Conservation (phyloP, 2,113 vertebrate species). For the Casuarius casuarius region DNA sequence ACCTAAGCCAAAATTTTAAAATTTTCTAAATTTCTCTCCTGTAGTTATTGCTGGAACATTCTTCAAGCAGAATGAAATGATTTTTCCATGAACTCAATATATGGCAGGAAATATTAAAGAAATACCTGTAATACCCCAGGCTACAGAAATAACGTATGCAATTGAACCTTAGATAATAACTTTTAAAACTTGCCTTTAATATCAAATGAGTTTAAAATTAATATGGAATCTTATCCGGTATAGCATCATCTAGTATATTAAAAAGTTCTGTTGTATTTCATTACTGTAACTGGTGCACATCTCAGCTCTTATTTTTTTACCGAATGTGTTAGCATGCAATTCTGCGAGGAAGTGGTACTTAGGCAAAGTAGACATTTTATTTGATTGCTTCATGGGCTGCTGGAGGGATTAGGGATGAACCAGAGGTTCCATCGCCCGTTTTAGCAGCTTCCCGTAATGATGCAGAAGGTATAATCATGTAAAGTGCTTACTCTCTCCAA, state of each 20-base stretch:
- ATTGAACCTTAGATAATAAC: conserved; percentile 58
- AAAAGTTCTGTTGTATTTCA: background rate
- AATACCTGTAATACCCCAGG: conserved; percentile 36
- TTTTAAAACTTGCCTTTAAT: conserved; percentile 43
- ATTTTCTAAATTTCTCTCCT: background rate
- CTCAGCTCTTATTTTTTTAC: background rate
- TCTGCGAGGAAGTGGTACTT: background rate
- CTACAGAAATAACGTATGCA: conserved; percentile 40
- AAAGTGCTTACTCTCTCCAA: fast-evolving
- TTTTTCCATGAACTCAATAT: background rate
- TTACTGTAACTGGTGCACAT: background rate
- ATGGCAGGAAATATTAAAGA: conserved; percentile 44
- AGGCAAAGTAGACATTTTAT: background rate
- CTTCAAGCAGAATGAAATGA: background rate
- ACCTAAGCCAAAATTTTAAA: background rate
- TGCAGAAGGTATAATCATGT: background rate
- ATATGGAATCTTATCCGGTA: conserved; percentile 23
- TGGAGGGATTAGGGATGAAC: background rate
- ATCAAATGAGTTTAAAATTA: conserved; percentile 23
- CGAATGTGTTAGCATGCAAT: background rate
- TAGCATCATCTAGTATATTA: conserved; percentile 2
- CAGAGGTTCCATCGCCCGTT: background rate
- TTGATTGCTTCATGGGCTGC: background rate
- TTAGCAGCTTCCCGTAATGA: background rate
- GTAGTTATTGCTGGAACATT: background rate